Evolutionary conservation across 35 echinoderm and acorn worm genomes (phyloP).

Genomic region (Patiria miniata): DNA sequence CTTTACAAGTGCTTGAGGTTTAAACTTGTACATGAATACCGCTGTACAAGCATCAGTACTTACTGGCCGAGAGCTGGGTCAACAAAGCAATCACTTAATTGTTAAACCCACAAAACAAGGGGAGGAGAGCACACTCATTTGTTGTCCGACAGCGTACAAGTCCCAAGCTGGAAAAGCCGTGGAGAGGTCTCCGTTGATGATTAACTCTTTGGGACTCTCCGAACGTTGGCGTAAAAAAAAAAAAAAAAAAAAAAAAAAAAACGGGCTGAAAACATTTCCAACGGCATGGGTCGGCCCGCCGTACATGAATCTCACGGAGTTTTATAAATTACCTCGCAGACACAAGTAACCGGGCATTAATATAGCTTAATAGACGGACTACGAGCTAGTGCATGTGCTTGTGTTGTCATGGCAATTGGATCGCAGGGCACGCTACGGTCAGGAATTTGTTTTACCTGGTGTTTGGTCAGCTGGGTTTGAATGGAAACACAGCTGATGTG

Average conservation of each 20-base stretch:
- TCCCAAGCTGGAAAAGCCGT: too few relatives aligned
- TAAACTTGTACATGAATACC: not conserved
- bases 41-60: not conserved
- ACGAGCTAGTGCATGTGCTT: not conserved
- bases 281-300: too few relatives aligned
- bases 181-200: too few relatives aligned
- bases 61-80: not conserved
- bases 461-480: constrained; percentile 2
- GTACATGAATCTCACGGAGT: not conserved
- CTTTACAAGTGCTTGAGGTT: not conserved
- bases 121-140: too few relatives aligned
- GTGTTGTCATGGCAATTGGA: not conserved
- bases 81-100: constrained; percentile 3
- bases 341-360: not conserved
- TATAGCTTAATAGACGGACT: constrained; percentile 7
- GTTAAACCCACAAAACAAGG: not conserved
- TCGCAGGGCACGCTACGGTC: not conserved
- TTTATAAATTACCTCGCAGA: not conserved
- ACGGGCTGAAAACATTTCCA: too few relatives aligned
- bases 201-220: too few relatives aligned
- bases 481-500: too few relatives aligned
- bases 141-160: too few relatives aligned
- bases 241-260: too few relatives aligned
- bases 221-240: too few relatives aligned
- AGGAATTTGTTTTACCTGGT: not conserved